Evolutionary conservation across 2,113 vertebrate species (phyloP).

Genomic region (Peromyscus polionotus): DNA sequence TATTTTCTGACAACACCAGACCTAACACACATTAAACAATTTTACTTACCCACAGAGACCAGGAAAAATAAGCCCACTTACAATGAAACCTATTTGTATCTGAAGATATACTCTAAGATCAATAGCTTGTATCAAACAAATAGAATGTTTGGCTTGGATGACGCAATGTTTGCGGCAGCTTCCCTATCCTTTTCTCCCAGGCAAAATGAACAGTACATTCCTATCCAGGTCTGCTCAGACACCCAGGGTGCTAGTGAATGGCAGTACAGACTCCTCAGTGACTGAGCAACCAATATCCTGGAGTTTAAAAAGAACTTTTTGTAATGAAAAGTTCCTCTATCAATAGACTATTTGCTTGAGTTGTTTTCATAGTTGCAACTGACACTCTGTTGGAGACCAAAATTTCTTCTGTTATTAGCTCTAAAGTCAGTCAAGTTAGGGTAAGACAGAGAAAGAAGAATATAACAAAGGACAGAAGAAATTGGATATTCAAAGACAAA

Average conservation of each 20-base stretch:
- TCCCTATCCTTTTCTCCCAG: constrained; percentile 58
- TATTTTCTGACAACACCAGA: constrained; percentile 37
- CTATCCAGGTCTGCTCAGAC: constrained; percentile 75
- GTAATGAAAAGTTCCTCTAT: constrained; percentile 72
- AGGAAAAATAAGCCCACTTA: constrained; percentile 19
- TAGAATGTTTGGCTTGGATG: constrained; percentile 54
- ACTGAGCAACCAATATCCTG: constrained; percentile 77
- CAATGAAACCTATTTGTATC: constrained; percentile 43
- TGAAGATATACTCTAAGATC: constrained; percentile 26
- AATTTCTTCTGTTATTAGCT: constrained; percentile 46
- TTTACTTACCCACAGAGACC: background rate
- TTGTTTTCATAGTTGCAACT: constrained; percentile 70
- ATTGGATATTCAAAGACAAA: constrained; percentile 49
- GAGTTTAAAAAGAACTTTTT: constrained; percentile 76
- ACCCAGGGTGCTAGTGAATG: constrained; percentile 73
- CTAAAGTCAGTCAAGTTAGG: constrained; percentile 56
- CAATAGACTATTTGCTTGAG: constrained; percentile 69
- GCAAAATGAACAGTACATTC: constrained; percentile 78
- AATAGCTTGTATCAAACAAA: constrained; percentile 25
- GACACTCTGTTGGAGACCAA: constrained; percentile 62
- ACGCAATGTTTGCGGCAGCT: constrained; percentile 45
- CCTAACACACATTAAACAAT: constrained; percentile 17
- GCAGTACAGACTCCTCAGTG: constrained; percentile 73
- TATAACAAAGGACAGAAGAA: constrained; percentile 45
- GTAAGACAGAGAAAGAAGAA: background rate